Evolutionary conservation across 2,797 vertebrate genomes (phyloP).

Genomic region (Echiichthys vipera): DNA sequence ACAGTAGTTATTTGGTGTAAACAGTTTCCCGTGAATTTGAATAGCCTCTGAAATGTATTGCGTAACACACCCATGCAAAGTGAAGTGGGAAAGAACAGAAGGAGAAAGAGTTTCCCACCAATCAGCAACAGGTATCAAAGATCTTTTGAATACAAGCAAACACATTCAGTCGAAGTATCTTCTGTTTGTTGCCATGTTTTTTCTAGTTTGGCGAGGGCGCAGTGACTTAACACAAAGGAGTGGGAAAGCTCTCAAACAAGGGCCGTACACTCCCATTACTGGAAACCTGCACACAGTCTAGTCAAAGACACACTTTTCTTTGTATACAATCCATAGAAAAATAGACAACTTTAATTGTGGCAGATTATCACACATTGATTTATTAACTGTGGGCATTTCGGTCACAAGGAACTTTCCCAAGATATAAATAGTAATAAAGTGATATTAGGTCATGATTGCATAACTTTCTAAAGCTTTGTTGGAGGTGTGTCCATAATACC

Average conservation of each 20-base stretch:
- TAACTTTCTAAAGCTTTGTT: too few species aligned
- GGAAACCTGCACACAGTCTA: background rate
- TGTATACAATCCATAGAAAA: background rate
- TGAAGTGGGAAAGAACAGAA: background rate
- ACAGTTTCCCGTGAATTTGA: conserved; percentile 8
- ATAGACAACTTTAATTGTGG: background rate
- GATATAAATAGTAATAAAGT: too few species aligned
- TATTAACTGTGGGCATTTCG: too few species aligned
- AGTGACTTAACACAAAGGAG: background rate
- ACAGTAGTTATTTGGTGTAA: background rate
- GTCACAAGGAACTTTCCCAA: too few species aligned
- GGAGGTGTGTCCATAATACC: too few species aligned
- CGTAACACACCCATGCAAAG: conserved; percentile 31
- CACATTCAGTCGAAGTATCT: background rate
- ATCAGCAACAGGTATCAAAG: background rate
- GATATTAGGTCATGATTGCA: too few species aligned
- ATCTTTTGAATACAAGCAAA: background rate
- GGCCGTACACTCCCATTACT: background rate
- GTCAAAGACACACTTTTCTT: background rate
- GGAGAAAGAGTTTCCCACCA: conserved; percentile 33
- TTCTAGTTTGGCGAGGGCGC: background rate
- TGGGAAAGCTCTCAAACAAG: background rate
- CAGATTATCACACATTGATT: too few species aligned
- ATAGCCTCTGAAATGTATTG: conserved; percentile 9
- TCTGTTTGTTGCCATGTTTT: background rate